These are phyloP conservation scores for Taxidea taxus DNA, from an alignment of 2,113 vertebrate species.

Conservation along the genomic window DNA sequence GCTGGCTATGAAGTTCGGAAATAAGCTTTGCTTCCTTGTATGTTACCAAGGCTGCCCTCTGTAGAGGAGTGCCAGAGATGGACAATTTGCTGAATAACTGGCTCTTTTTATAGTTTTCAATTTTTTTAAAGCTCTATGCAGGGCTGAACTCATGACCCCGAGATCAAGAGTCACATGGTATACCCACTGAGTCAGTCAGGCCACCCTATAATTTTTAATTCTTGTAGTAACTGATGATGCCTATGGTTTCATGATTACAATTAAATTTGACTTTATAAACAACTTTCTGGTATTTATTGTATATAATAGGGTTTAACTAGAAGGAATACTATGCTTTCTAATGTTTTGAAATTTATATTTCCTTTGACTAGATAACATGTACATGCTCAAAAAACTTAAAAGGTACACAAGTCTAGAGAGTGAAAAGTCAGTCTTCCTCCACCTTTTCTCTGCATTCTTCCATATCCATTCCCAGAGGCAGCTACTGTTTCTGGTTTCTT, in stretches of 20 bases:
- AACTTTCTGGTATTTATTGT: not conserved
- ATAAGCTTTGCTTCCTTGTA: not conserved
- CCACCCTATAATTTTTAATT: not conserved
- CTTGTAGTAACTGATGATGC: not conserved
- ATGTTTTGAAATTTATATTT: not conserved
- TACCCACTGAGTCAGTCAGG: not conserved
- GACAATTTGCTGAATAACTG: not conserved
- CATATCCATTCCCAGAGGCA: not conserved
- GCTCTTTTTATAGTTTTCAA: not conserved
- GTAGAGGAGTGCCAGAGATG: not conserved
- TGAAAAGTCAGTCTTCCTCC: not conserved
- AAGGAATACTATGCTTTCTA: not conserved
- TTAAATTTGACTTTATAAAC: not conserved
- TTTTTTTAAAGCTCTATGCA: not conserved
- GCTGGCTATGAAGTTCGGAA: not conserved
- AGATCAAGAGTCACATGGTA: not conserved
- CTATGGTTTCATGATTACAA: not conserved
- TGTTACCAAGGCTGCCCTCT: not conserved
- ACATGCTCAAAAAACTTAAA: constrained; percentile 6
- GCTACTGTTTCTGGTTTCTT: not conserved
- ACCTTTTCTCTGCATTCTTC: not conserved
- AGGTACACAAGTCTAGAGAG: not conserved
- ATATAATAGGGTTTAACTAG: not conserved
- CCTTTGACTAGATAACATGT: not conserved
- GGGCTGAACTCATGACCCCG: not conserved